These are phyloP conservation scores for Lepidurus arcticus DNA, from an alignment of 1,140 invertebrate species.

Conservation along the genomic window DNA sequence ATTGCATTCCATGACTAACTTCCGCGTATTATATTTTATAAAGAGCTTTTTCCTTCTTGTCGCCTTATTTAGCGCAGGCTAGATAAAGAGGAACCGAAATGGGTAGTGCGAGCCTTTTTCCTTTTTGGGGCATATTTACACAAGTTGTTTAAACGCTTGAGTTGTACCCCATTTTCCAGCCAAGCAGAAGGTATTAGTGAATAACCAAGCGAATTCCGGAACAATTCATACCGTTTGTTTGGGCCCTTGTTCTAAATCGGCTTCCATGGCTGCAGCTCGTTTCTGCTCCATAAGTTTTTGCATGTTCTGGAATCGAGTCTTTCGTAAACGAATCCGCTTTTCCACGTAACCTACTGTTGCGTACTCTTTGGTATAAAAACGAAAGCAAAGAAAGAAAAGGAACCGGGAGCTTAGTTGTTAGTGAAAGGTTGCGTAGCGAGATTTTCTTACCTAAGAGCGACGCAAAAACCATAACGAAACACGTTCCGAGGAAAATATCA, in stretches of 20 bases:
- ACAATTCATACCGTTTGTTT: slow-evolving; percentile 25
- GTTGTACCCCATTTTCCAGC: neutral
- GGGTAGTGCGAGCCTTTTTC: neutral
- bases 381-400: slow-evolving; percentile 20
- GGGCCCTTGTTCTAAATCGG: slow-evolving; percentile 22
- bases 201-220: neutral
- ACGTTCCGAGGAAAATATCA: slow-evolving; percentile 50
- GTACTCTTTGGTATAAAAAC: slow-evolving; percentile 41
- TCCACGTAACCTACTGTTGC: slow-evolving; percentile 48
- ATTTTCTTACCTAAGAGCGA: slow-evolving; percentile 40
- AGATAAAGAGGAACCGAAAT: neutral
- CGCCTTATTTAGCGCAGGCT: neutral
- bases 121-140: neutral
- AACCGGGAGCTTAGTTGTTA: neutral
- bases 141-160: neutral
- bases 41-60: no score
- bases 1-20: no score
- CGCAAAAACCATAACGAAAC: slow-evolving; percentile 50
- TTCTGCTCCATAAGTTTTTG: slow-evolving; percentile 44
- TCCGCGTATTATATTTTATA: no score
- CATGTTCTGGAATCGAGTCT: slow-evolving; percentile 42
- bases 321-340: slow-evolving; percentile 48
- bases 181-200: neutral
- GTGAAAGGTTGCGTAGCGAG: neutral
- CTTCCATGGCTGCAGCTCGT: slow-evolving; percentile 33